These are phyloP conservation scores for Limnothrissa miodon DNA, from an alignment of 2,113 vertebrate species.

Conservation along the genomic window DNA sequence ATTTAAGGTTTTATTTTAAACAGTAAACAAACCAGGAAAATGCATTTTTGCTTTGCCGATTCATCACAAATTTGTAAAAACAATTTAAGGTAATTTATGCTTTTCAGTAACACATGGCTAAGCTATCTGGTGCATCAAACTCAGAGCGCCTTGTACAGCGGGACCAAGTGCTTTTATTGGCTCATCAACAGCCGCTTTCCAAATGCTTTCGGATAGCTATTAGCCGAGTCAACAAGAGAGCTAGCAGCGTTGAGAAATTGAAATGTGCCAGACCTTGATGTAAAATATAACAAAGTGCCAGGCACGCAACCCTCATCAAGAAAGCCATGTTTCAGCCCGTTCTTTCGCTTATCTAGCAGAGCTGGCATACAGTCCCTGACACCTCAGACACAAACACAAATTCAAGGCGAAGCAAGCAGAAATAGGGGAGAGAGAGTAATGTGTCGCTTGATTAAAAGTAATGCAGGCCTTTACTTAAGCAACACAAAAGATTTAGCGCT, in stretches of 20 bases:
- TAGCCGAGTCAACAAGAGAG: constrained; percentile 57
- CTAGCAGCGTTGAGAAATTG: constrained; percentile 51
- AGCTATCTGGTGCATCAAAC: constrained; percentile 32
- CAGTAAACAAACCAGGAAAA: neutral
- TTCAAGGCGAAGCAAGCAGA: neutral
- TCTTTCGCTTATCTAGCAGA: neutral
- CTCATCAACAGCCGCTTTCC: constrained; percentile 52
- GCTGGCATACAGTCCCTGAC: neutral
- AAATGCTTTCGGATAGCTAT: constrained; percentile 53
- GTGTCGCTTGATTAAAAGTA: neutral
- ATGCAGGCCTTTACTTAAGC: neutral
- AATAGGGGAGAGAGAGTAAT: neutral
- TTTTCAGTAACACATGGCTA: constrained; percentile 18
- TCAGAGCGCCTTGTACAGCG: constrained; percentile 42
- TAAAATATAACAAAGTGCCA: neutral
- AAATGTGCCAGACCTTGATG: constrained; percentile 44
- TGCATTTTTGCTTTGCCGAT: neutral
- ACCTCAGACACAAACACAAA: neutral
- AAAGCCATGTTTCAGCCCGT: constrained; percentile 35
- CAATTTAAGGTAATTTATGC: constrained; percentile 12
- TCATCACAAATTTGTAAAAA: neutral
- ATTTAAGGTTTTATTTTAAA: neutral
- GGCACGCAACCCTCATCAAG: constrained; percentile 46
- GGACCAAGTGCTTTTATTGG: constrained; percentile 59
- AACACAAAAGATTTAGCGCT: neutral